Evolutionary conservation across 92 coral and sea anemone species (phyloP), one percentile per base, ranked within the genome.

Genomic region (Epizoanthus ramosus): DNA sequence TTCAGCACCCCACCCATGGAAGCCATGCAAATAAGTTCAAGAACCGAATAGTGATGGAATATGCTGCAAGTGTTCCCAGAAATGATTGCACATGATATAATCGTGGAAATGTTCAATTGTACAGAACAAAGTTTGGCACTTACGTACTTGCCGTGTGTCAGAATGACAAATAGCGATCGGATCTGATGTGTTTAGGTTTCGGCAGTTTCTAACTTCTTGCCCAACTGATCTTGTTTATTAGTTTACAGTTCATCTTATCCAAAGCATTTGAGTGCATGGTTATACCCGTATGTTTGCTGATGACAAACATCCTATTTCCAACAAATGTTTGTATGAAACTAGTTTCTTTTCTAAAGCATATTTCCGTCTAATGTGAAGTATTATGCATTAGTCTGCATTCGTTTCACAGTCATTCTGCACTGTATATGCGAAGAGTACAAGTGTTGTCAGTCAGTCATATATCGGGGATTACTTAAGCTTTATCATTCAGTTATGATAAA

Each of bases 131-230:
- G 21, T 28, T 67, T 52, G 31, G n/a, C 72, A 67, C 72, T 67
- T 67, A 31, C 72, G n/a, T 52, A 67, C 72, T 67, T 67, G 23
- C 72, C 72, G 52, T 33, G 47, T 67, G 50, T 67, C 72, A 67
- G 52, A 67, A 31, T 31, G 72, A 67, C 72, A 28, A 67, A 67
- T 33, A 0, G 72, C 72, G 3, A 67, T 67, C 72, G 21, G 23
- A 13, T 52, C 72, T 67, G 72, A 67, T 10, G 72, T 67, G 72
- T 31, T 31, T 67, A 17, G 5, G 72, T 39, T 31, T 28, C 72
- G 72, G 72, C 72, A 67, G 72, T 67, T 67, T 67, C 6, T 67
- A 67, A 67, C 72, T 67, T 67, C 21, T 67, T 67, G 72, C 31
- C 31, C 31, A 2, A 28, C 31, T 28, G 31, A 0, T 28, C 31